Conservation (phyloP, 1,140 invertebrate species). For the Pantala flavescens region DNA sequence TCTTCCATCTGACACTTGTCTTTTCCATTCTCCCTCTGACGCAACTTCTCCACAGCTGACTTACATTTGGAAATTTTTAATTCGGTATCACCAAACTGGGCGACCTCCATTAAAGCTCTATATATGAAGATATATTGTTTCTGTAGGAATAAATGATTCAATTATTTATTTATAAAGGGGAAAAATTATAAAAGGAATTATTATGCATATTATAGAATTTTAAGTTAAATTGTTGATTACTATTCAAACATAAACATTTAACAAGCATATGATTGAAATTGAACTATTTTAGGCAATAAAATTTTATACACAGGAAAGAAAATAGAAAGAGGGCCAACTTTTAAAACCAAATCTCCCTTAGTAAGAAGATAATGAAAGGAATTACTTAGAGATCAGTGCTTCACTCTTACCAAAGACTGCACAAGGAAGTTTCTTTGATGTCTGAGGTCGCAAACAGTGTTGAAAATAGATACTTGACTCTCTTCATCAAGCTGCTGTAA, state of each 20-base stretch:
- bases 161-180: constrained; percentile 14
- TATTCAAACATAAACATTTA: no score
- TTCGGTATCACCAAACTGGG: constrained; percentile 90
- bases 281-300: no score
- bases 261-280: no score
- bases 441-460: constrained; percentile 77
- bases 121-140: constrained; percentile 98
- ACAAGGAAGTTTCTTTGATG: constrained; percentile 87
- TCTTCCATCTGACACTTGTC: constrained; percentile 59
- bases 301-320: no score
- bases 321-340: no score
- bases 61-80: constrained; percentile 60
- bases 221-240: no score
- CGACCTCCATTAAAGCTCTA: constrained; percentile 83
- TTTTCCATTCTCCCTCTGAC: constrained; percentile 53
- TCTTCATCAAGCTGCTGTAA: constrained; percentile 74
- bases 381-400: no score
- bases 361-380: no score
- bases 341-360: no score
- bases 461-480: constrained; percentile 74
- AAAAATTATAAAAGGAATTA: no score
- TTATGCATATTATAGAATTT: no score
- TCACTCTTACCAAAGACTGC: constrained; percentile 67
- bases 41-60: constrained; percentile 54
- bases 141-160: constrained; percentile 35